Evolutionary conservation across 2,888 invertebrate genomes (phyloP).

Genomic region (Carabus problematicus): DNA sequence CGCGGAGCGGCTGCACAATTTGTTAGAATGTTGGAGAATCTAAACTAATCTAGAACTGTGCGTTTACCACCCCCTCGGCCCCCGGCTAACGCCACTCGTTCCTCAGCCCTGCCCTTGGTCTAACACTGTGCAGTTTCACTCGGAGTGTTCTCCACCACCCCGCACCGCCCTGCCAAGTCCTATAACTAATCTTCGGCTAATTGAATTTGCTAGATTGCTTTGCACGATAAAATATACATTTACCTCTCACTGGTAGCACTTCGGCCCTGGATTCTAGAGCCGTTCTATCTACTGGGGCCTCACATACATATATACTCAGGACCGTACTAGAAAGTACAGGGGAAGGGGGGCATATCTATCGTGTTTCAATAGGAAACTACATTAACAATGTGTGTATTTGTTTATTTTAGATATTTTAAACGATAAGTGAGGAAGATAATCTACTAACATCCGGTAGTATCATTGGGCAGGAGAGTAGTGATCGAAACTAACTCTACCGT

Average conservation of each 20-base stretch:
- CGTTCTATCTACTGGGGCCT: background rate
- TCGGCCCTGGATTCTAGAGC: constrained; percentile 48
- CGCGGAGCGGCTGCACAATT: constrained; percentile 15
- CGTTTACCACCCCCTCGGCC: background rate
- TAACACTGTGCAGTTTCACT: constrained; percentile 6
- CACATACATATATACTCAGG: no score
- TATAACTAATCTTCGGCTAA: constrained; percentile 60
- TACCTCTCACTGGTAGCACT: constrained; percentile 54
- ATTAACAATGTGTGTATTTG: no score
- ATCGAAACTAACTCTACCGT: no score
- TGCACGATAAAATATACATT: constrained; percentile 60
- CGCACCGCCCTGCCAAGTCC: constrained; percentile 34
- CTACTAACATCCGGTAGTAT: no score
- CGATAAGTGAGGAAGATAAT: no score
- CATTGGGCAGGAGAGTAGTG: no score
- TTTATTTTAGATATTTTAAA: no score
- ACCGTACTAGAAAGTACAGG: no score
- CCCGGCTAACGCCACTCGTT: constrained; percentile 50
- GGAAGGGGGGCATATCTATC: no score
- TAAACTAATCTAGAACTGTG: constrained; percentile 41
- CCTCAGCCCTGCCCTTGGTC: constrained; percentile 50
- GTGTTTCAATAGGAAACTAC: no score
- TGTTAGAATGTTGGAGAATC: constrained; percentile 35
- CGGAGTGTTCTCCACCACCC: constrained; percentile 1
- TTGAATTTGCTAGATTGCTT: constrained; percentile 61